Percentiles rank a stretch among this genome's conserved stretches.
Evolutionary conservation across 2,888 invertebrate species (phyloP).

Genomic region (Idaea straminata): DNA sequence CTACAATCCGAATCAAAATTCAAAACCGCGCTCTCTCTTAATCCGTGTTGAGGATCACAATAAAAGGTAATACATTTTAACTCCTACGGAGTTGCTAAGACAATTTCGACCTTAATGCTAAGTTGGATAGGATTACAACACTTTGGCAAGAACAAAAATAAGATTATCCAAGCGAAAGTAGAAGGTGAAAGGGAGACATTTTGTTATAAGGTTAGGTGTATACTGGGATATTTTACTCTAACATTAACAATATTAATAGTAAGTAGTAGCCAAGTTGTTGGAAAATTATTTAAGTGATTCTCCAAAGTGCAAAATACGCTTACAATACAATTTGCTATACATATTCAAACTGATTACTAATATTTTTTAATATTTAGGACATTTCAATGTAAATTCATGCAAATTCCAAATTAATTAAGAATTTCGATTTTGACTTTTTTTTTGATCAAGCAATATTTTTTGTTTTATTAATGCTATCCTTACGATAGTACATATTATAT

Average conservation of each 20-base stretch:
- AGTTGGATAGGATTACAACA: slow-evolving; percentile 46
- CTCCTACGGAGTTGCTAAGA: slow-evolving; percentile 44
- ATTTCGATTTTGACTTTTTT: too few relatives aligned
- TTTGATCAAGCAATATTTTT: too few relatives aligned
- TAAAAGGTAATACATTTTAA: slow-evolving; percentile 81
- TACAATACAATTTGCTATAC: too few relatives aligned
- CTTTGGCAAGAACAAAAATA: slow-evolving; percentile 59
- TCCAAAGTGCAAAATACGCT: too few relatives aligned
- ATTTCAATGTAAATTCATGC: too few relatives aligned
- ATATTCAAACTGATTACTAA: background rate
- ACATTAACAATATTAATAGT: background rate
- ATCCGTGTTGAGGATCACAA: slow-evolving; percentile 80
- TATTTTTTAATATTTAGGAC: background rate
- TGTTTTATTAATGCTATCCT: too few relatives aligned
- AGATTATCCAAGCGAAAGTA: slow-evolving; percentile 80
- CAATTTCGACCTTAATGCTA: slow-evolving; percentile 54
- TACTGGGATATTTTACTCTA: slow-evolving; percentile 24
- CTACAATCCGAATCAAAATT: slow-evolving; percentile 79
- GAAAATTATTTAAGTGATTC: too few relatives aligned
- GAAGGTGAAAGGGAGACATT: slow-evolving; percentile 80
- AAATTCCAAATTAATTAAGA: too few relatives aligned
- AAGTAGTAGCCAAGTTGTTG: background rate
- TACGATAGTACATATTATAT: too few relatives aligned
- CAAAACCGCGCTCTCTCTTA: slow-evolving; percentile 80
- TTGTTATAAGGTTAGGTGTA: slow-evolving; percentile 55